Conservation (phyloP, 2,113 vertebrate genomes). For the Tauraco erythrolophus region DNA sequence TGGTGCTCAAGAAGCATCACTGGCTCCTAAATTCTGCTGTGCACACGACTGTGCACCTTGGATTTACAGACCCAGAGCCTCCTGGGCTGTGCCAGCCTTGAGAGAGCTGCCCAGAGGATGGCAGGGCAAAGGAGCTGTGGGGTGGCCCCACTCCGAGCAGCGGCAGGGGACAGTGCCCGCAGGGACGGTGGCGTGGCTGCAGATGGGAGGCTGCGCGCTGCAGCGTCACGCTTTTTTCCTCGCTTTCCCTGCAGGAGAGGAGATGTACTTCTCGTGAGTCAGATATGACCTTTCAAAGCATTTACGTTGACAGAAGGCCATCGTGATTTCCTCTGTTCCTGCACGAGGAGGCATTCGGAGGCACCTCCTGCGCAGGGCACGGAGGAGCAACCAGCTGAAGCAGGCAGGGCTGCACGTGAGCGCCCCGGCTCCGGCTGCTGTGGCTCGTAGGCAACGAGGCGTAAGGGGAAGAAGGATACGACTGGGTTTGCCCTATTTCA, state of each 20-base stretch:
- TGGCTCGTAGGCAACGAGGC: fast-evolving
- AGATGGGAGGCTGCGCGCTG: not conserved
- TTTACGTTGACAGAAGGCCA: not conserved
- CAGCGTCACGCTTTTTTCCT: not conserved
- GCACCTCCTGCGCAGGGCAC: fast-evolving
- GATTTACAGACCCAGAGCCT: not conserved
- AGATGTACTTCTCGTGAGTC: not conserved
- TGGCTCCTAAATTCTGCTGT: not conserved
- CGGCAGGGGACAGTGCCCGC: fast-evolving
- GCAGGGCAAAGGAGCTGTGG: not conserved
- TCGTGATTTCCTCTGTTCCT: not conserved
- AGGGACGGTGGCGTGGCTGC: fast-evolving
- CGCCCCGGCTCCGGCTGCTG: fast-evolving
- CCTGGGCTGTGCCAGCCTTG: not conserved
- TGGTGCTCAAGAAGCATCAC: not conserved
- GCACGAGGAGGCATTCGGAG: fast-evolving
- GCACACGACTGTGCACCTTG: fast-evolving
- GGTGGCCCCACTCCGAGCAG: not conserved
- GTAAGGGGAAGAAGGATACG: fast-evolving
- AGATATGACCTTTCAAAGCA: not conserved
- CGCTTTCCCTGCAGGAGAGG: not conserved
- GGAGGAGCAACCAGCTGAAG: not conserved
- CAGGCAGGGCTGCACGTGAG: not conserved
- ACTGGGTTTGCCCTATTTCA: not conserved
- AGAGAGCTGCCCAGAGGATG: not conserved